Percentiles rank a stretch among this genome's conserved stretches.
Conservation (phyloP, 1,140 invertebrate species). For the Dendrolimus punctatus region DNA sequence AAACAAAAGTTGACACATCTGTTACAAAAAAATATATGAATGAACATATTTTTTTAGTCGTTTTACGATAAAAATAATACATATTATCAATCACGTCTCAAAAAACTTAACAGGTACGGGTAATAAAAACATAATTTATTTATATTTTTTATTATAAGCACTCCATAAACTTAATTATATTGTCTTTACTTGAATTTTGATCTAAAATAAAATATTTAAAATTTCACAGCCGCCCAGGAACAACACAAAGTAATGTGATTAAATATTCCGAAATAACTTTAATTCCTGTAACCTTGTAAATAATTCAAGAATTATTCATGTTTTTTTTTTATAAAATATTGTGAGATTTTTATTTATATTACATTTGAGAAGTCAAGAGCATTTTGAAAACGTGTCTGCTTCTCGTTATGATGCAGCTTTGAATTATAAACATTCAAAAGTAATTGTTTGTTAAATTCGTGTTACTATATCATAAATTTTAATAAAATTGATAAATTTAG, state of each 20-base stretch:
- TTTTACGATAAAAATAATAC: constrained; percentile 1
- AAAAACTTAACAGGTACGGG: not conserved
- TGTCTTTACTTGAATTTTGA: constrained; percentile 29
- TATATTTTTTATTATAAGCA: constrained; percentile 12
- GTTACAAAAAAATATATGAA: constrained; percentile 1
- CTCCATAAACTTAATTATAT: constrained; percentile 26
- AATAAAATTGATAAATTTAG: no score
- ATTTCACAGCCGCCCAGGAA: constrained; percentile 11
- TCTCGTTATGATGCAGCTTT: no score
- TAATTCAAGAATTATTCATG: constrained; percentile 5
- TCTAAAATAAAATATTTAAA: constrained; percentile 11
- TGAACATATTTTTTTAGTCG: constrained; percentile 6
- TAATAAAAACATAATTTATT: constrained; percentile 10
- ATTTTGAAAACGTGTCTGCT: no score
- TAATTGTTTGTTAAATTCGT: no score
- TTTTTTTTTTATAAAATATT: constrained; percentile 7
- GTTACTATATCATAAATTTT: no score
- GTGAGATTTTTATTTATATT: constrained; percentile 7
- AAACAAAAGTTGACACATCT: constrained; percentile 4
- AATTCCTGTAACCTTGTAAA: constrained; percentile 1
- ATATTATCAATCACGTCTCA: not conserved
- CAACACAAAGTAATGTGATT: constrained; percentile 5
- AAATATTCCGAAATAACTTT: not conserved
- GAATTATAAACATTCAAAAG: no score
- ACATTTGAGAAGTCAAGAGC: constrained; percentile 6